Evolutionary conservation across 2,888 invertebrate species (phyloP).

Genomic region (Bruchidius siliquastri): DNA sequence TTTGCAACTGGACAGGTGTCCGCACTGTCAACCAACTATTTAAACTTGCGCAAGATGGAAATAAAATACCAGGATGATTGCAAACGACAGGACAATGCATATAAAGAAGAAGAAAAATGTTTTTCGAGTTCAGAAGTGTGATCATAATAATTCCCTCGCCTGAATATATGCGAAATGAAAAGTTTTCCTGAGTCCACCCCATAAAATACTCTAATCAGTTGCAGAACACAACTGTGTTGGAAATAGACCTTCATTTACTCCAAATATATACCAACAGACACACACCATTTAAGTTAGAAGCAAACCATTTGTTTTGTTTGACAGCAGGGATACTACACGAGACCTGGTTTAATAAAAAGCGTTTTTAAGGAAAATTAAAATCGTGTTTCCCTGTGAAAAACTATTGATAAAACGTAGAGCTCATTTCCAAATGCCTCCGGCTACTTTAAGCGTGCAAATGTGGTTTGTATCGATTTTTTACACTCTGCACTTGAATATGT

Average conservation of each 20-base stretch:
- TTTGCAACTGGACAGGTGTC: no score
- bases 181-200: no score
- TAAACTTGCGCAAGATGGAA: no score
- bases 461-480: background rate
- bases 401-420: background rate
- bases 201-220: background rate
- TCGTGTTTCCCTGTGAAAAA: background rate
- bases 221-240: background rate
- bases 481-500: background rate
- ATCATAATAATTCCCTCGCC: no score
- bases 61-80: no score
- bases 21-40: no score
- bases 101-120: no score
- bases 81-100: no score
- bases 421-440: background rate
- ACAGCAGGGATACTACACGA: background rate
- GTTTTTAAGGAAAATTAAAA: background rate
- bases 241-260: background rate
- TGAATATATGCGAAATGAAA: no score
- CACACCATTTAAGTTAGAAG: background rate
- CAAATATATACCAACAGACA: background rate
- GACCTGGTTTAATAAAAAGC: background rate
- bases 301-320: background rate
- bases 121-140: no score
- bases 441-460: background rate